Evolutionary conservation across 1,140 invertebrate genomes (phyloP), one percentile per base, ranked within the genome.

Genomic region (Ooceraea biroi): DNA sequence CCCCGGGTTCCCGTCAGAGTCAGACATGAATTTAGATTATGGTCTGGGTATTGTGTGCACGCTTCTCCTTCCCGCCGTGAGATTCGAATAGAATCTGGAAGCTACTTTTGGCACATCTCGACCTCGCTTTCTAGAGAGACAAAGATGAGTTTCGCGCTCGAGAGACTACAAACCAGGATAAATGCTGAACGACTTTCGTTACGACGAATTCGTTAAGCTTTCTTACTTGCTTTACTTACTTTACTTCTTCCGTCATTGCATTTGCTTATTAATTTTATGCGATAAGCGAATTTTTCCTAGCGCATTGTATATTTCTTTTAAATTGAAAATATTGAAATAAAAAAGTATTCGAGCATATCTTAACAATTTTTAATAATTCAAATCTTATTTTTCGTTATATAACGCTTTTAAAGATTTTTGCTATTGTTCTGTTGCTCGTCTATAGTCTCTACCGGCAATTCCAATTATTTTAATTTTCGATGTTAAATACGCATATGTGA

Each of bases 1-100:
- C 82, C 25, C 82, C 46, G 66, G 69, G 63, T 65, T 68, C 84
- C 77, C 73, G 85, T 88, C 85, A 89, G 89, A 82, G 85, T 88
- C 85, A 89, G 89, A 82, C 87, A 89, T 91, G 89, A 91, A 92
- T 92, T 91, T 91, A 90, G 87, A 92, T 92, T 89, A 89, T 89
- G 88, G 77, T n/a, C 61, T 61, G 74, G 85, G 41, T 76, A 88
- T 88, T 88, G 78, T 85, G 88, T 77, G 78, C 80, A 44, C 71
- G 80, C 72, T 78, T 57, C 55, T 30, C 55, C 58, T 48, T 50
- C 36, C 12, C n/a, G 14, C 3, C 11, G 25, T 19, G 46, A 41
- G 19, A 86, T 76, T 25, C 36, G 46, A 83, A 55, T 65, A 57
- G 82, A 52, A 65, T 14, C 25, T 66, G 19, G 30, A 48, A 57